Evolutionary conservation across 2,797 vertebrate genomes (phyloP).

Genomic region (Helarctos malayanus): DNA sequence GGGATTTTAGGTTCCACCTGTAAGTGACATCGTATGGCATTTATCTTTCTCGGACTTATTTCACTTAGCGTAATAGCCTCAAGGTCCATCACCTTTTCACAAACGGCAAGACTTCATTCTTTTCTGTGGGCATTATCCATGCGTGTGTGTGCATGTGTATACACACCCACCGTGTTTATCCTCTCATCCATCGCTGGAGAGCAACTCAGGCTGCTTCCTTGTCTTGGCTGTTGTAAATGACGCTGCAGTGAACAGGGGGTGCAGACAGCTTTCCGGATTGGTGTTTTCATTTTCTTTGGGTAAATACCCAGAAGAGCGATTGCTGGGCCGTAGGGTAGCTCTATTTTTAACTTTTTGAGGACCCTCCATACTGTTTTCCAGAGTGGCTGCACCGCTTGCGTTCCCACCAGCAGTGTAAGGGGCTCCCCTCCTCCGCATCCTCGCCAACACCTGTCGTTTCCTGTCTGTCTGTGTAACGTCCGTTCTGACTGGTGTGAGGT

Average conservation of each 20-base stretch:
- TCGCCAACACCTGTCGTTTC: accelerated
- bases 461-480: not conserved
- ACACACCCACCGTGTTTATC: not conserved
- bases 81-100: not conserved
- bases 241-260: not conserved
- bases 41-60: not conserved
- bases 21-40: not conserved
- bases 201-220: not conserved
- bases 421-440: not conserved
- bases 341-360: not conserved
- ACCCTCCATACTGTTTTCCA: accelerated
- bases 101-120: not conserved
- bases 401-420: not conserved
- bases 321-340: not conserved
- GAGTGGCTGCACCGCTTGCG: accelerated
- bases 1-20: not conserved
- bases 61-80: not conserved
- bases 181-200: accelerated
- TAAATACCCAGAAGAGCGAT: accelerated
- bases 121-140: not conserved
- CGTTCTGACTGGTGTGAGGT: not conserved
- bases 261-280: accelerated
- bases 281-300: not conserved
- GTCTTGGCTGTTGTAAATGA: not conserved
- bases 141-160: accelerated